Percentiles rank a stretch among this genome's conserved stretches.
phyloP scores from a whole-genome alignment of 2,888 invertebrate species.

The Notodromas monacha region DNA sequence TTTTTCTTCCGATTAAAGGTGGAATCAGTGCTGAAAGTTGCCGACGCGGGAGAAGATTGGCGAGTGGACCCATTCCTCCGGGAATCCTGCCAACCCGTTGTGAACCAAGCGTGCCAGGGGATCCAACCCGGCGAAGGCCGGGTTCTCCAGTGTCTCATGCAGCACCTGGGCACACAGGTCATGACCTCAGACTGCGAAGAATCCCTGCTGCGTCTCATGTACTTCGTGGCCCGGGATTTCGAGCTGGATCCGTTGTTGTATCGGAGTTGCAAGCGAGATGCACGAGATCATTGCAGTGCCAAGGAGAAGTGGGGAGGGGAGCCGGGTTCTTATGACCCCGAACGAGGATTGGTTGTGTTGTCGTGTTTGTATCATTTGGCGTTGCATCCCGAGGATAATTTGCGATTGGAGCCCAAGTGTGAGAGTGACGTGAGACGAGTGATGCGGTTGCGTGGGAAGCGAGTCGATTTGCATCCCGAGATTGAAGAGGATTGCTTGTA shows the following conservation, averaged over 20 bases:
- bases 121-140: slow-evolving; percentile 16
- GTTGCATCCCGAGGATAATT: slow-evolving; percentile 13
- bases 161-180: slow-evolving; percentile 41
- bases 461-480: slow-evolving; percentile 71
- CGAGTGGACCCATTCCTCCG: slow-evolving; percentile 63
- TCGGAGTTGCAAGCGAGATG: slow-evolving; percentile 55
- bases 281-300: slow-evolving; percentile 42
- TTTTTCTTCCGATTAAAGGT: slow-evolving; percentile 21
- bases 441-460: slow-evolving; percentile 66
- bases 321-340: slow-evolving; percentile 25
- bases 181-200: slow-evolving; percentile 72
- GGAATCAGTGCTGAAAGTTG: slow-evolving; percentile 42
- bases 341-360: slow-evolving; percentile 45
- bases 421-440: background rate
- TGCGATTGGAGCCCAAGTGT: background rate
- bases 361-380: slow-evolving; percentile 50
- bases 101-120: slow-evolving; percentile 37
- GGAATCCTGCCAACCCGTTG: slow-evolving; percentile 53
- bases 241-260: slow-evolving; percentile 64
- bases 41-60: slow-evolving; percentile 84
- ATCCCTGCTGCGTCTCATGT: slow-evolving; percentile 73
- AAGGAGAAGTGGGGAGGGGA: slow-evolving; percentile 37
- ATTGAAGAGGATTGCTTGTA: slow-evolving; percentile 62
- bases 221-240: slow-evolving; percentile 80
- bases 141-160: slow-evolving; percentile 76